Evolutionary conservation across 2,797 vertebrate species (phyloP).

Genomic region (Falco biarmicus): DNA sequence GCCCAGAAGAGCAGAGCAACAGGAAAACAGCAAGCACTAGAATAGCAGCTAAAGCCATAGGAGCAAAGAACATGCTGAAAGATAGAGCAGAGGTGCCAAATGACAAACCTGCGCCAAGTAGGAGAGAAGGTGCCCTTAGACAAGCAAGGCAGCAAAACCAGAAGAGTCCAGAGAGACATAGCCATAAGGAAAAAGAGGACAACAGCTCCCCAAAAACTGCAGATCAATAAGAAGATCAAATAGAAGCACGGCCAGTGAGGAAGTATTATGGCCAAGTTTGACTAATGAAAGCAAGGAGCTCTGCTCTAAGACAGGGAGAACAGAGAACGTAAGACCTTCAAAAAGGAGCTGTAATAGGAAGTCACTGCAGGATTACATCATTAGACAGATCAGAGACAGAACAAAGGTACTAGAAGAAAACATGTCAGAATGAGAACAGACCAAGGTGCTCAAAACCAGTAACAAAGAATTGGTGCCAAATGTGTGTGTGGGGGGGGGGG

Average conservation of each 20-base stretch:
- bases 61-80: slow-evolving; percentile 1
- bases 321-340: background rate
- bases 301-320: background rate
- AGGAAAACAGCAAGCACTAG: background rate
- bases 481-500: too few relatives aligned
- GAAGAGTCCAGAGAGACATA: background rate
- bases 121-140: slow-evolving; percentile 1
- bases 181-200: background rate
- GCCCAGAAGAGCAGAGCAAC: background rate
- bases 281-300: background rate
- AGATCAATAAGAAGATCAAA: background rate
- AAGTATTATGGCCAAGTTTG: background rate
- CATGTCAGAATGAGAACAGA: background rate
- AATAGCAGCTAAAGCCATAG: background rate
- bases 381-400: background rate
- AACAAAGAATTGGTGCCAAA: background rate
- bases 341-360: background rate
- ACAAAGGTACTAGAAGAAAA: background rate
- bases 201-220: background rate
- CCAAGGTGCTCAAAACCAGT: background rate
- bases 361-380: background rate
- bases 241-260: background rate
- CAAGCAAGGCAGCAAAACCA: background rate
- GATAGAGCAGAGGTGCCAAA: slow-evolving; percentile 12
- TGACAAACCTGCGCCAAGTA: background rate